Evolutionary conservation across 2,797 vertebrate genomes (phyloP).

Genomic region (Falco cherrug): DNA sequence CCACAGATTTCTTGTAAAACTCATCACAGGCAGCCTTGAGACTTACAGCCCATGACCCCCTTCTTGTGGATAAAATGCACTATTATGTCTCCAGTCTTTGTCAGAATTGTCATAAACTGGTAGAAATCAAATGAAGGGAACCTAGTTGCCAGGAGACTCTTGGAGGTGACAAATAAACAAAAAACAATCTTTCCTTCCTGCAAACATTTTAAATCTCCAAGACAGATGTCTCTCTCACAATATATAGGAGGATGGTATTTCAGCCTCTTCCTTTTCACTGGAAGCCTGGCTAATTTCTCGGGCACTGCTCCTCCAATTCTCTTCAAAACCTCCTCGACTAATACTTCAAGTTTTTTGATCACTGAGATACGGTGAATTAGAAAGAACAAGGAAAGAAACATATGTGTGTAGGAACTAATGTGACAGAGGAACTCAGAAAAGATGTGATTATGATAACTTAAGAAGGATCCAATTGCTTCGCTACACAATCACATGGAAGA

Average conservation of each 20-base stretch:
- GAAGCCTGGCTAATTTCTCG: not conserved
- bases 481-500: not conserved
- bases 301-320: not conserved
- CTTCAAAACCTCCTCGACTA: not conserved
- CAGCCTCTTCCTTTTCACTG: not conserved
- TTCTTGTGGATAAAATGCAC: not conserved
- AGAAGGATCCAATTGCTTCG: not conserved
- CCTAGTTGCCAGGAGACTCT: not conserved
- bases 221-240: not conserved
- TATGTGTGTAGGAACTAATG: not conserved
- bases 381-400: not conserved
- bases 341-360: not conserved
- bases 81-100: not conserved
- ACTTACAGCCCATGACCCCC: not conserved
- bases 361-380: not conserved
- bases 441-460: not conserved
- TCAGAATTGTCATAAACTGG: not conserved
- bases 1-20: not conserved
- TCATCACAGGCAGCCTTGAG: accelerated
- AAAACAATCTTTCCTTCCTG: not conserved
- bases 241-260: not conserved
- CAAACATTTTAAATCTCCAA: not conserved
- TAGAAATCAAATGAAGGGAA: not conserved
- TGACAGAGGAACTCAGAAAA: not conserved
- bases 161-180: not conserved